Evolutionary conservation across 2,888 invertebrate genomes (phyloP), one percentile per base, ranked within the genome.

Genomic region (Hirudinaria manillensis): DNA sequence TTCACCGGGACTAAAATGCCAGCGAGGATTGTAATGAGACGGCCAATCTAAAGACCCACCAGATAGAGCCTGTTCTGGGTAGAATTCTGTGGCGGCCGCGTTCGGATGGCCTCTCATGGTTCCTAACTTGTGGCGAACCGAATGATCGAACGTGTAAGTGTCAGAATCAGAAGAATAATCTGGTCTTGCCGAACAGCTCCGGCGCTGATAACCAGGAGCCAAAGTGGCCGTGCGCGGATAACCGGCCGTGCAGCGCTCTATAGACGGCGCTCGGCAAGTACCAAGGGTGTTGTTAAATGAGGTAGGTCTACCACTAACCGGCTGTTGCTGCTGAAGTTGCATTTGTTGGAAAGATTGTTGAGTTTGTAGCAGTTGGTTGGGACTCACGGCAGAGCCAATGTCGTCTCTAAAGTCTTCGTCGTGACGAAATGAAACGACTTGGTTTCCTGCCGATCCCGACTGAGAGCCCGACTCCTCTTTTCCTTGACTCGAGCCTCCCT

Each of bases 271-370:
- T 65, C 73, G 51, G 45, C 73, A 73, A 65, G 65, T 56, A 45
- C 56, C 32, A 19, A 73, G 32, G 19, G 73, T 56, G 65, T 73
- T 73, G 65, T 38, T 73, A 32, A 73, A 73, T 24, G 73, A 73
- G 45, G 72, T 76, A 55, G 66, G 61, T 66, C 71, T 55, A 21
- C 56, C 56, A 36, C 34, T 34, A n/a, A 34, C n/a, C 29, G 32
- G 75, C 81, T 82, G 83, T 77, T 83, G 83, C 19, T 83, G 83
- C 61, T 81, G 82, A n/a, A 82, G 76, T 21, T 78, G 66, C 32
- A 65, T 29, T 19, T 55, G 53, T 55, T 72, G 72, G n/a, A 53
- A 55, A 55, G 53, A 72, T 55, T 36, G 51, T 51, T 72, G 72
- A 61, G 55, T 73, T 55, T 73, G 73, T 36, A 73, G 65, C 65